These are phyloP conservation scores for Hoplostethus mediterraneus DNA, from an alignment of 2,797 vertebrate genomes.

Conservation along the genomic window DNA sequence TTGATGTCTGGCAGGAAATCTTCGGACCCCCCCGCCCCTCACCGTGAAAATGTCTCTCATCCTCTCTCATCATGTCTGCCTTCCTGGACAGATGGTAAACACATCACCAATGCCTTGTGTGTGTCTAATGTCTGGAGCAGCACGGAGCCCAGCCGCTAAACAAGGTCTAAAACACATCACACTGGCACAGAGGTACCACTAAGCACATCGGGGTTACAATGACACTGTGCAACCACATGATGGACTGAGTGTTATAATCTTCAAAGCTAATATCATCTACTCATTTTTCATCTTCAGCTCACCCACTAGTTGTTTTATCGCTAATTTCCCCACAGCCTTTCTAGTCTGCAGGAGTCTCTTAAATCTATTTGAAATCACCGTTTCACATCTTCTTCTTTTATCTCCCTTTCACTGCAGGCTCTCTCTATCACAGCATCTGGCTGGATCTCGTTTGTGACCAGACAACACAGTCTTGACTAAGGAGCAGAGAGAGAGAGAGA, in stretches of 20 bases:
- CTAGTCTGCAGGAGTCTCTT: not conserved
- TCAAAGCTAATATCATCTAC: constrained; percentile 22
- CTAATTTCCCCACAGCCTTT: not conserved
- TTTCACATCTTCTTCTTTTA: no score
- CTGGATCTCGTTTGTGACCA: no score
- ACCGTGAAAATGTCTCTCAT: constrained; percentile 61
- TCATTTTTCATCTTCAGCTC: not conserved
- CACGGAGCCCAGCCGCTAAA: constrained; percentile 54
- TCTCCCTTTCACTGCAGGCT: no score
- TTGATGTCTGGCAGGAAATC: constrained; percentile 59
- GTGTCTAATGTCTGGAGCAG: constrained; percentile 58
- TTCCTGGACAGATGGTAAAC: constrained; percentile 77
- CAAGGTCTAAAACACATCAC: constrained; percentile 55
- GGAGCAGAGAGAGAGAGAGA: no score
- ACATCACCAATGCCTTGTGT: constrained; percentile 68
- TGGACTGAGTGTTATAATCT: constrained; percentile 22
- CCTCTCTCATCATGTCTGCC: constrained; percentile 61
- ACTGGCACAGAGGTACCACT: constrained; percentile 29
- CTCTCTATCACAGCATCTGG: no score
- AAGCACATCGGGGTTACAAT: constrained; percentile 32
- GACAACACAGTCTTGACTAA: no score
- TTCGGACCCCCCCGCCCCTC: constrained; percentile 28
- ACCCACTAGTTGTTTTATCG: not conserved
- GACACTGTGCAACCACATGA: constrained; percentile 24
- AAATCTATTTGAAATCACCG: not conserved